Base-by-base conservation (phyloP, 2,888 invertebrate genomes). In the Mythimna ferrago region DNA sequence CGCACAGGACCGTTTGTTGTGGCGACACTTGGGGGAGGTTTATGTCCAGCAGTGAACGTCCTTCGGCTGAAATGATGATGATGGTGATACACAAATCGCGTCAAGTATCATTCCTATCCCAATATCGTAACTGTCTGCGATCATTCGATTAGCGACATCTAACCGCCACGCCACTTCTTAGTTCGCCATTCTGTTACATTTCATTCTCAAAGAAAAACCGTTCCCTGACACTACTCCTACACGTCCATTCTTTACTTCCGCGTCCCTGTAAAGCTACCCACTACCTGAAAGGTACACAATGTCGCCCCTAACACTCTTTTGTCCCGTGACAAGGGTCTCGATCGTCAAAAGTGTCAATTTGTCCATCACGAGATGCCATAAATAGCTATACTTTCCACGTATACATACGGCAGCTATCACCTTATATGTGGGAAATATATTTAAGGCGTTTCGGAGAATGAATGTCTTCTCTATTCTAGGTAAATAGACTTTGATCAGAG, bases 311-410 rank as follows among this genome's bases (percentile, higher is more conserved):
- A 73, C 68, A 74, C 41, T 54, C 48, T 19, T 63, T 76, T 67
- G 62, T 75, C 41, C 26, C 38, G 57, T 83, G 86, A 84, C 58
- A 75, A 72, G 80, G 85, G 85, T 85, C 14, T 6, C 51, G 60
- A 68, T 73, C 71, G 74, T 80, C 83, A 77, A 73, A 82, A 76
- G 70, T 80, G 78, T 66, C 79, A 83, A 77, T 75, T 76, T 74
- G 64, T 73, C 69, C 41, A 35, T 82, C 74, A 73, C 44, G 53
- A 38, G 48, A 60, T 51, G 51, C 26, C 35, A 69, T 48, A 48
- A 6, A 48, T 6, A 48, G 48, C 48, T 48, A 48, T 11, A 44
- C 16, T 16, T 5, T 48, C 6, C 48, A 48, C 16, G 16, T 48
- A 44, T 5, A 48, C 14, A 16, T 48, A 48, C 16, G 48, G 6